Conservation (phyloP, 2,888 invertebrate genomes). For the Spialia ferax region DNA sequence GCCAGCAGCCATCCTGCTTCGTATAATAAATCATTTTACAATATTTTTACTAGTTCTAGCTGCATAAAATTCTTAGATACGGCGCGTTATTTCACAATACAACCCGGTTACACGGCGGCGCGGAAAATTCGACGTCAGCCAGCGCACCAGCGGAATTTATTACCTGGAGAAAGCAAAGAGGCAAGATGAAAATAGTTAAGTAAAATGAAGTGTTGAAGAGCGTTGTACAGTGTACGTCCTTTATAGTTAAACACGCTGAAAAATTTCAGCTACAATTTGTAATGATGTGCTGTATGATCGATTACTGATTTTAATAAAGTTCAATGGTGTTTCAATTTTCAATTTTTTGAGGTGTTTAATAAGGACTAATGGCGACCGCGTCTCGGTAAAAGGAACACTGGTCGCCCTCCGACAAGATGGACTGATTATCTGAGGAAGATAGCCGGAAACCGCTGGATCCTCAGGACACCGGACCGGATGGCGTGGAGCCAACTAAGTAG, state of each 20-base stretch:
- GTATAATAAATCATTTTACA: constrained; percentile 24
- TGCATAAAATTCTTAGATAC: constrained; percentile 34
- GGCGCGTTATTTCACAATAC: constrained; percentile 30
- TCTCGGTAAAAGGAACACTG: no score
- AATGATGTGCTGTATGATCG: no score
- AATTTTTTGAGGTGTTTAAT: no score
- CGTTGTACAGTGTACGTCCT: neutral
- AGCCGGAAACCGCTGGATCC: no score
- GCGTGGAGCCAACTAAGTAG: no score
- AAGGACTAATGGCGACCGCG: no score
- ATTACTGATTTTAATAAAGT: no score
- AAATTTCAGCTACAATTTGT: no score
- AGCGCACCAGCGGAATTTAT: constrained; percentile 30
- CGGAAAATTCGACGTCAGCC: constrained; percentile 34
- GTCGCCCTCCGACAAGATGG: no score
- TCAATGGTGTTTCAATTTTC: no score
- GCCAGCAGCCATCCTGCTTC: neutral
- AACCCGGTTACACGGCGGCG: constrained; percentile 23
- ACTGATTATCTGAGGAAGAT: no score
- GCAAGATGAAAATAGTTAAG: constrained; percentile 33
- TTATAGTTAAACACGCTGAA: neutral
- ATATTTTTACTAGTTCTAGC: constrained; percentile 28
- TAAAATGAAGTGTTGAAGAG: constrained; percentile 20
- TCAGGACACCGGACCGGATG: no score
- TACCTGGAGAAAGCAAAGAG: constrained; percentile 28